Base-by-base conservation (phyloP, 2,113 vertebrate species). In the Setophaga coronata region DNA sequence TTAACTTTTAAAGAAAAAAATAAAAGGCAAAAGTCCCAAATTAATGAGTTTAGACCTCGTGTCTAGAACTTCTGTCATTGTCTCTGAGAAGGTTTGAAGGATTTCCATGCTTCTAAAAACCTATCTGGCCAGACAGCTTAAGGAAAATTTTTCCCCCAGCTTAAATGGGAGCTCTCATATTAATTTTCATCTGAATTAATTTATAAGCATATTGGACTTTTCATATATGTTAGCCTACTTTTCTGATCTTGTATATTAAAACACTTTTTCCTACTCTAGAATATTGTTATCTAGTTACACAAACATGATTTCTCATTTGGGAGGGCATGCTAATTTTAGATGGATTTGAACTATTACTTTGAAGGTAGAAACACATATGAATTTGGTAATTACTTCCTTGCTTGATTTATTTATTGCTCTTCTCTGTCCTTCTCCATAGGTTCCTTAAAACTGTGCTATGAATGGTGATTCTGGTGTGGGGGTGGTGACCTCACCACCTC, bases 401-500 rank as follows among this genome's bases (percentile, higher is more conserved):
- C 61, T 91, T 89, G 14, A 58, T 70, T 92, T 66, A 40, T 82
- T 87, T 89, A 36, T 69, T 78, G 2, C 5, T 91, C 2, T 61
- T 86, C 29, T 82, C 60, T 90, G 7, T 14, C 21, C 13, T 25
- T 84, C 67, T 95, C 58, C 28, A 6, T 14, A 98, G 98, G 78
- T 51, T 90, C 26, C 53, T 42, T 95, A 94, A 98, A 95, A 65
- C 62, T 87, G 91, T 98, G 98, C 98, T 95, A 99, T 99, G 99
- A 99, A 99, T 98, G 99, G 99, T 97, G 99, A 99, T 81, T 98
- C 99, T 82, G 98, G 98, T 89, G 98, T 98, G 48, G 98, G 99
- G 88, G 99, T 99, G 99, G 99, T 99, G 98, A 99, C 99, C 82
- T 99, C 99, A 97, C 99, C 99, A 96, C 99, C 99, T 87, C 99